A percentile compares a stretch with the other conserved stretches of the same genome.
These are phyloP conservation scores for Musca vetustissima DNA, from an alignment of 1,140 invertebrate species.

Conservation along the genomic window DNA sequence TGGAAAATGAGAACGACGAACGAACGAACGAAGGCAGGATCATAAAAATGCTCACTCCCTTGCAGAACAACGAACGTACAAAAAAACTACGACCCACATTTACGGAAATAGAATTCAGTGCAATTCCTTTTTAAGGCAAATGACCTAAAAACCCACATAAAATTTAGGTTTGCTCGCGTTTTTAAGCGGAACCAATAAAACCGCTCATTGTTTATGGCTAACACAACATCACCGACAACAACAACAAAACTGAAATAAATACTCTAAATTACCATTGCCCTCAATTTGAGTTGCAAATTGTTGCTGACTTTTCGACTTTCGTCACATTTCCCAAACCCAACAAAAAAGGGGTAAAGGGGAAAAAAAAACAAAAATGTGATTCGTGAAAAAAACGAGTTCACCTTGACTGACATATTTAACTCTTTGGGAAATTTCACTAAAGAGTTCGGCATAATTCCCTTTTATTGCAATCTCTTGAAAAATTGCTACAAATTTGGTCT, in stretches of 20 bases:
- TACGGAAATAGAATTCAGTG: background rate
- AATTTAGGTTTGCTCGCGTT: background rate
- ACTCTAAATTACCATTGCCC: background rate
- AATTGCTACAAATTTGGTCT: no score
- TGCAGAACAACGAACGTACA: background rate
- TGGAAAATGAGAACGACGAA: no score
- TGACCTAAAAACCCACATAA: background rate
- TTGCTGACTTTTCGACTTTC: slow-evolving; percentile 15
- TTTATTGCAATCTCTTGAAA: no score
- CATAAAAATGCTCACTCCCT: slow-evolving; percentile 6
- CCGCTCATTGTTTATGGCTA: background rate
- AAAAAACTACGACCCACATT: background rate
- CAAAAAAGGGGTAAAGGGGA: background rate
- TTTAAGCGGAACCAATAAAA: slow-evolving; percentile 6
- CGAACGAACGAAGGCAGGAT: background rate
- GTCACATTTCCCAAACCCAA: background rate
- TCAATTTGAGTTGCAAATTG: background rate
- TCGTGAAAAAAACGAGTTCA: background rate
- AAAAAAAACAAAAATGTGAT: background rate
- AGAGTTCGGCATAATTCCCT: no score
- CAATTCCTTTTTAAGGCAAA: background rate
- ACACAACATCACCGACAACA: background rate
- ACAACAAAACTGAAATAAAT: background rate
- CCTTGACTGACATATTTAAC: slow-evolving; percentile 1
- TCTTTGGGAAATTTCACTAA: no score